Evolutionary conservation across 1,140 invertebrate species (phyloP), one percentile per base, ranked within the genome.

Genomic region (Polypedilum pembai): DNA sequence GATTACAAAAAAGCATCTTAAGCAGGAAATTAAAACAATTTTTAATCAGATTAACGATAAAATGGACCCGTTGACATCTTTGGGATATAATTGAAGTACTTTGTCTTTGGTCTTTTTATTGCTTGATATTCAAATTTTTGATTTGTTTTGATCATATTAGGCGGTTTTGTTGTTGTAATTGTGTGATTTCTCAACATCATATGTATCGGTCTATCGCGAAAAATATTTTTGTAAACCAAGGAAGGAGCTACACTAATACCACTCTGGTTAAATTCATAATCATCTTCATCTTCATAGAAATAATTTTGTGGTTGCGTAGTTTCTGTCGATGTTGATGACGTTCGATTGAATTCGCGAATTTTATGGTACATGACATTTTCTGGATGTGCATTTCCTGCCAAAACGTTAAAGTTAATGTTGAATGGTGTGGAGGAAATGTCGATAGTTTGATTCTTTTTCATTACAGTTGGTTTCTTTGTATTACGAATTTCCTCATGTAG

Each of bases 241-340:
- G 65, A 69, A 18, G 65, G 65, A 5, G 15, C 8, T 3, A 18
- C 20, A 21, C 8, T 18, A 20, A 69, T 33, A 5, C 24, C 20
- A 69, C 65, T 69, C 18, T 69, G 65, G 45, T 56, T 56, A 4
- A 56, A n/a, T 5, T 69, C 65, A 7, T 21, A 8, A 20, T 18
- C 65, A 69, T 69, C 20, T 21, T 18, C 65, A 69, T 69, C 65
- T 18, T 69, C 65, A 21, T 69, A 69, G 17, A 69, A 69, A 20
- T 69, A 69, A 18, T 69, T 69, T 18, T 69, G 15, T 10, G 20
- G 3, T 20, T 10, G 18, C 20, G 65, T 20, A 18, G 65, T 7
- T 21, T 69, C 17, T 20, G 65, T 18, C 15, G 20, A 69, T 56
- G 10, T 17, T 56, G 45, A 33, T 5, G 24, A 33, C 3, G 45